Evolutionary conservation across 2,888 invertebrate species (phyloP), one percentile per base, ranked within the genome.

Genomic region (Arge pagana): DNA sequence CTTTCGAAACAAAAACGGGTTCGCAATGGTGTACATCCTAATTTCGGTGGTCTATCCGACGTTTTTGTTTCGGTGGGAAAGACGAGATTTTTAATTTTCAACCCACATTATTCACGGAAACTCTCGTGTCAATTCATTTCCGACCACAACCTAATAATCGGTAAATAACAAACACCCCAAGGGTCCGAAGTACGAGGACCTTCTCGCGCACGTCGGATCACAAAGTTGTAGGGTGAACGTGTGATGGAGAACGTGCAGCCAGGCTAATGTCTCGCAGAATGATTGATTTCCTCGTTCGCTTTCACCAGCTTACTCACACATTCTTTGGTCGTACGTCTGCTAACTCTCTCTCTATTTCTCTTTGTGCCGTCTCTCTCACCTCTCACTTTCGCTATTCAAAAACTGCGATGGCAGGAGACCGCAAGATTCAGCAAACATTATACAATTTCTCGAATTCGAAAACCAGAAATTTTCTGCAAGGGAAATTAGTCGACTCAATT

Each of bases 211-310:
- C 23, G 39, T 39, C 21, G 55, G 49, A 55, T 52, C 54, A 52
- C 26, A n/a, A 11, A 26, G 36, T 35, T 35, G 35, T 33, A 18
- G 42, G 42, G 35, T n/a, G n/a, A n/a, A n/a, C n/a, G 42, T 18
- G 35, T 31, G 35, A 35, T 8, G 53, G 54, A 52, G 37, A 53
- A 58, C 53, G 56, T 58, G 45, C 56, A 60, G 60, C 59, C 66
- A 65, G 67, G 71, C 71, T 76, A 74, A 75, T 75, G 74, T 75
- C 71, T 73, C 68, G 70, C 67, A 65, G 69, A 66, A 75, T 73
- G 72, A 72, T 72, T 72, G 72, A 72, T 72, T 73, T 68, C 63
- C 65, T 64, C 62, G 65, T 64, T 61, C 62, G 65, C 70, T 65
- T 70, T 71, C 62, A 64, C 66, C 66, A 58, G 43, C 54, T 48